These are phyloP conservation scores for Campoletis sonorensis DNA, from an alignment of 1,140 invertebrate species.

Conservation along the genomic window DNA sequence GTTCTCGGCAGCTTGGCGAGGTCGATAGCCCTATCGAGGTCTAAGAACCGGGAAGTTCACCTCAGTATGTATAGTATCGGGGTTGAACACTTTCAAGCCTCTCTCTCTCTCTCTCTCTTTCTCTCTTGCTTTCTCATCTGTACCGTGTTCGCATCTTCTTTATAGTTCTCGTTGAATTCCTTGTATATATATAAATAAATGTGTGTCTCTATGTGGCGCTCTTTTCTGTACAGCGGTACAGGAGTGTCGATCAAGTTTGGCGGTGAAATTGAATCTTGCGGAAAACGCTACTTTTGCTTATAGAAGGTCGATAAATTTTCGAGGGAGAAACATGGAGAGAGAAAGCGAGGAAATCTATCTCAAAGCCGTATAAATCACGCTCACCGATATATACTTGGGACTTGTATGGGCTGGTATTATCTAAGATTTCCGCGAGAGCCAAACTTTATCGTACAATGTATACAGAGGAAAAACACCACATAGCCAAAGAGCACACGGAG, in stretches of 20 bases:
- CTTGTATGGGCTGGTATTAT: constrained; percentile 30
- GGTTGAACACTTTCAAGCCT: constrained; percentile 25
- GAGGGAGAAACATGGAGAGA: background rate
- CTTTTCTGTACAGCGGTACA: constrained; percentile 39
- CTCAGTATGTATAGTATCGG: constrained; percentile 37
- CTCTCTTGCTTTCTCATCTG: no score
- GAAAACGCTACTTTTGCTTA: constrained; percentile 47
- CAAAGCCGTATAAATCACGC: constrained; percentile 37
- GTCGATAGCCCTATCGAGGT: constrained; percentile 52
- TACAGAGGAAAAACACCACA: background rate
- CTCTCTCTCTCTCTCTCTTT: background rate
- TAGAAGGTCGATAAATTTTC: constrained; percentile 42
- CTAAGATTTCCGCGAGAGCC: constrained; percentile 11
- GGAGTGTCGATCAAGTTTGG: constrained; percentile 40
- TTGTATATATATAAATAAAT: constrained; percentile 45
- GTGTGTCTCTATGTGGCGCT: background rate
- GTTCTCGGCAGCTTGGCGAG: constrained; percentile 48
- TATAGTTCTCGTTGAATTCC: constrained; percentile 54
- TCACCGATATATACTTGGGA: constrained; percentile 26
- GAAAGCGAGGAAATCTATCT: constrained; percentile 35
- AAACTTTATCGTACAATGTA: constrained; percentile 9
- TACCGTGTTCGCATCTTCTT: constrained; percentile 37
- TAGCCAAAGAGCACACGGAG: background rate
- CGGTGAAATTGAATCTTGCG: constrained; percentile 56
- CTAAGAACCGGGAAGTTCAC: constrained; percentile 49